Evolutionary conservation across 2,113 vertebrate species (phyloP), one percentile per base, ranked within the genome.

Genomic region (Trichechus manatus): DNA sequence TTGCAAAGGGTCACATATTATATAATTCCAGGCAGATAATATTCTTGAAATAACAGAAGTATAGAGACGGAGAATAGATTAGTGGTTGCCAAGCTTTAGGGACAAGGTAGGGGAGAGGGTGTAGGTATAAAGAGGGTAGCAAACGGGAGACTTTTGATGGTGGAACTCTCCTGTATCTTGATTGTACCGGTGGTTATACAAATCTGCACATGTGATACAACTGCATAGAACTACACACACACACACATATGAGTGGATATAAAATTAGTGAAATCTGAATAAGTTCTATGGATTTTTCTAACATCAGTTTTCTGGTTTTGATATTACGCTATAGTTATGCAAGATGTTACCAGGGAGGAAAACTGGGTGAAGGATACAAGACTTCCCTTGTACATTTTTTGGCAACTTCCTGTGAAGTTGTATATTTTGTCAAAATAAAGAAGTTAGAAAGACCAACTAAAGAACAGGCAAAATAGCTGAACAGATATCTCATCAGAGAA

Each of bases 141-240:
- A 2, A 22, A 0, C 1, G 3, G 14, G 10, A 50, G 11, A 1
- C 19, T 3, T 13, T 3, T 2, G 8, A 8, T 3, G 8, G 9
- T 0, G 27, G 42, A 6, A 6, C 5, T 2, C 27, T 20, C 53
- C 42, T 77, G 9, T 20, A 13, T 14, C 11, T 17, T 15, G 23
- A 8, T 0, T 27, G 6, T 0, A 2, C 8, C 2, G 2, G 8
- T 19, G 3, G n/a, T 39, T 42, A 3, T 9, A 20, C 3, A 42
- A 33, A 17, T 56, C 31, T 53, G 31, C 25, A 17, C 6, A 1
- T 3, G 1, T 15, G 36, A 50, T 0, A 1, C 20, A 6, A 6
- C 5, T 8, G 20, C 29, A 50, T 3, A 27, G 29, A 63, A 9
- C 2, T 3, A 33, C 7, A 7, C 8, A 33, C 3, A 33, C 3